These are phyloP conservation scores for Typhlomys cinereus DNA, from an alignment of 2,113 vertebrate species.

Conservation along the genomic window DNA sequence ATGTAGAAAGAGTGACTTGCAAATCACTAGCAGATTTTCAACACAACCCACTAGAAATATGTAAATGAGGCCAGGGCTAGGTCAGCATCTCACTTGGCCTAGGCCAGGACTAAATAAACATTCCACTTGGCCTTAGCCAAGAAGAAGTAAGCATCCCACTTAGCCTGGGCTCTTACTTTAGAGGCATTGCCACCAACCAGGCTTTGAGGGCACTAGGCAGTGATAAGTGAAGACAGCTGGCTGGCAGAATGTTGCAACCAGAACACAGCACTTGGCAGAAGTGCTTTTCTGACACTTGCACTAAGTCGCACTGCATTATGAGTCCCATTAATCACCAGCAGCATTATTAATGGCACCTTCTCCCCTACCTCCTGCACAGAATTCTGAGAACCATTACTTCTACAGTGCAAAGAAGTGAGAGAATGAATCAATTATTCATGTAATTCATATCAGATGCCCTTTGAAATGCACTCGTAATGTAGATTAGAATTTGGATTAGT, in stretches of 20 bases:
- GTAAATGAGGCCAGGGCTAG: neutral
- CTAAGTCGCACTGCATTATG: constrained; percentile 29
- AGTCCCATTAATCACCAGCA: constrained; percentile 19
- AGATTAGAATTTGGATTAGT: neutral
- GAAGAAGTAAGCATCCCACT: no score
- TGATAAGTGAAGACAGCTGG: constrained; percentile 41
- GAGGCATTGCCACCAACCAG: neutral
- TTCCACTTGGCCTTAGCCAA: no score
- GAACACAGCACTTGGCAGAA: constrained; percentile 9
- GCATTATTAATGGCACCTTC: constrained; percentile 23
- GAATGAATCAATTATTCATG: constrained; percentile 5
- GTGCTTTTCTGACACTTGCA: constrained; percentile 46
- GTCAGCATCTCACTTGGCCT: neutral
- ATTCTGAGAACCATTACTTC: constrained; percentile 47
- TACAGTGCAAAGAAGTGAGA: neutral
- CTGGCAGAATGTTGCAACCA: neutral
- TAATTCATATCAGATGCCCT: neutral
- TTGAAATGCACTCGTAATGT: neutral
- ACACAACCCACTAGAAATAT: neutral
- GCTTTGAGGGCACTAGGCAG: neutral
- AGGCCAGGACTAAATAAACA: no score
- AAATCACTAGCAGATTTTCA: neutral
- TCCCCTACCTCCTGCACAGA: neutral
- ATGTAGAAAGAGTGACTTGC: neutral
- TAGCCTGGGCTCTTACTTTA: neutral